Percentiles rank a stretch among this genome's conserved stretches.
phyloP scores from a whole-genome alignment of 1,140 invertebrate genomes.

The Schlechtendalia chinensis region DNA sequence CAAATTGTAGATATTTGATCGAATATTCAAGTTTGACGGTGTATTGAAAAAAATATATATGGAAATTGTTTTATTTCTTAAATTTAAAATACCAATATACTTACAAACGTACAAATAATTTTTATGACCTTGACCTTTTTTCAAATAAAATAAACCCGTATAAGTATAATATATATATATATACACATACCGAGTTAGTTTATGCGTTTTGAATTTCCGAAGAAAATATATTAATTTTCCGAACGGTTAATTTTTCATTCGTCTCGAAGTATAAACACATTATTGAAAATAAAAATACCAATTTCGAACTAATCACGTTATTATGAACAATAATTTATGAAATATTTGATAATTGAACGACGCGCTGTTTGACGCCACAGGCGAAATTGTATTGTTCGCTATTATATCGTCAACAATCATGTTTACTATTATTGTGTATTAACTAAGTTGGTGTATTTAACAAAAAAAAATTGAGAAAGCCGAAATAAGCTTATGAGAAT shows the following conservation, averaged over 20 bases:
- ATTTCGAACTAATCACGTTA: neutral
- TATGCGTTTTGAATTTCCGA: too few relatives aligned
- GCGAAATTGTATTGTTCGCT: constrained; percentile 27
- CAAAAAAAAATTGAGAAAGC: neutral
- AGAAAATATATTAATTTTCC: neutral
- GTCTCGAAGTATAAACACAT: neutral
- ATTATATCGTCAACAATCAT: constrained; percentile 7
- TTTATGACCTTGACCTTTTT: neutral
- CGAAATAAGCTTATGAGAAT: neutral
- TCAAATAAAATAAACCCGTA: neutral
- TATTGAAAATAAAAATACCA: neutral
- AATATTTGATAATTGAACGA: neutral
- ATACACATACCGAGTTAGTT: too few relatives aligned
- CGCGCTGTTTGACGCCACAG: neutral
- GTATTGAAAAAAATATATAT: neutral
- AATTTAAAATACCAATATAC: neutral
- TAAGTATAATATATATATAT: neutral
- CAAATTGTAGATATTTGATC: neutral
- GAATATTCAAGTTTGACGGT: neutral
- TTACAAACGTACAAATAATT: neutral
- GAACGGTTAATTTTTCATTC: too few relatives aligned
- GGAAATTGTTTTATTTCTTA: neutral
- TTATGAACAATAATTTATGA: neutral
- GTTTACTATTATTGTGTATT: neutral
- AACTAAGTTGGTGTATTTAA: neutral